Percentiles rank a stretch among this genome's conserved stretches.
Conservation (phyloP, 37 sponge, comb jelly and placozoan species). For the Crambe crambe region DNA sequence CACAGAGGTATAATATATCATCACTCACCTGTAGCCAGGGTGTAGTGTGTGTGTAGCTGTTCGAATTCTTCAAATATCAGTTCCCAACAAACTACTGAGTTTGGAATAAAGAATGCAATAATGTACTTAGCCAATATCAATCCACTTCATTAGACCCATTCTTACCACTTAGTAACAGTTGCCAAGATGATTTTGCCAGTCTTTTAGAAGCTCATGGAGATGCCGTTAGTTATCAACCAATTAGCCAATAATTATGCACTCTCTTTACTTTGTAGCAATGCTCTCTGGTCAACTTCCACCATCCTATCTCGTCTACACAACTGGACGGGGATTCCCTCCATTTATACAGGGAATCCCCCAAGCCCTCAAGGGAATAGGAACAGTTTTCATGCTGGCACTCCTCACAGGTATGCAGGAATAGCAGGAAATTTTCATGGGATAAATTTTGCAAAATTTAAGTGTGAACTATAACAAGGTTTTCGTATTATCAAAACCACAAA, state of each 20-base stretch:
- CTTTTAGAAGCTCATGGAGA: no score
- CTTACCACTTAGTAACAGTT: no score
- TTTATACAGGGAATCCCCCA: constrained; percentile 26
- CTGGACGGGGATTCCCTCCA: constrained; percentile 25
- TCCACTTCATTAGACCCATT: no score
- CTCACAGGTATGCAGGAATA: constrained; percentile 42
- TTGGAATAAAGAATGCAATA: no score
- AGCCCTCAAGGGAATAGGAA: constrained; percentile 27
- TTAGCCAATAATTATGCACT: no score
- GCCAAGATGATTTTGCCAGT: no score
- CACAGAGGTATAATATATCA: constrained; percentile 16
- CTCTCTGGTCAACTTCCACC: constrained; percentile 12
- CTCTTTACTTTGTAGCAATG: constrained; percentile 16
- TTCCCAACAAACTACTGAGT: no score
- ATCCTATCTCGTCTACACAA: constrained; percentile 32
- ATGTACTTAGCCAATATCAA: no score
- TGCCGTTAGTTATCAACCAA: no score
- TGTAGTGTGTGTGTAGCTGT: not conserved
- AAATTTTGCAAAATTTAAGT: not conserved
- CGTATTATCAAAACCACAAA: no score
- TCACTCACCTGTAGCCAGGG: not conserved
- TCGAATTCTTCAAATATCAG: no score
- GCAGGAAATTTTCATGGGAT: not conserved
- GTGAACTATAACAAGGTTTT: no score
- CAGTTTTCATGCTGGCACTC: constrained; percentile 27